phyloP scores from a whole-genome alignment of 2,888 invertebrate species.

The Lithophane socia region DNA sequence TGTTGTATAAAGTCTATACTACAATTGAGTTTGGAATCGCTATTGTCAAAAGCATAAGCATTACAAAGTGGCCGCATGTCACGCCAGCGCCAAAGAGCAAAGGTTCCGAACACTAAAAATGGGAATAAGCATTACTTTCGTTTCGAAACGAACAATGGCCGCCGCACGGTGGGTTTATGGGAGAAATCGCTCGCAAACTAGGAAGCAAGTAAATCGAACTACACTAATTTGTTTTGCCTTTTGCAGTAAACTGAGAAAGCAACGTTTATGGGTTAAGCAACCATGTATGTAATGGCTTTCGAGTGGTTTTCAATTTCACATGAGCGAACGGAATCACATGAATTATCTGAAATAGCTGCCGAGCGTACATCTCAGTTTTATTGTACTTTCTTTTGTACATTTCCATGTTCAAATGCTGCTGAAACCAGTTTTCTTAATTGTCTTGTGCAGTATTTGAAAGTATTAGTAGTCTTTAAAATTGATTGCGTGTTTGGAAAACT shows the following conservation, averaged over 20 bases:
- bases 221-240: constrained; percentile 87
- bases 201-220: constrained; percentile 81
- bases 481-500: constrained; percentile 32
- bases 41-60: constrained; percentile 71
- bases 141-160: constrained; percentile 74
- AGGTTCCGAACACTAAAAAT: constrained; percentile 83
- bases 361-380: constrained; percentile 52
- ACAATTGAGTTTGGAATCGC: constrained; percentile 41
- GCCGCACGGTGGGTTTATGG: constrained; percentile 75
- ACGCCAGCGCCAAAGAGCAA: constrained; percentile 81
- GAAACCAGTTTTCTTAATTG: constrained; percentile 55
- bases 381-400: constrained; percentile 61
- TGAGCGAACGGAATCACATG: constrained; percentile 63
- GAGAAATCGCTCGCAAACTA: constrained; percentile 80
- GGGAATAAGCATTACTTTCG: constrained; percentile 83
- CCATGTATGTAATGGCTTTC: constrained; percentile 73
- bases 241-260: constrained; percentile 81
- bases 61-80: constrained; percentile 76
- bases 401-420: constrained; percentile 36
- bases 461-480: constrained; percentile 36
- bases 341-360: constrained; percentile 60
- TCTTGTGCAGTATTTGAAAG: constrained; percentile 32
- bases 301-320: constrained; percentile 72
- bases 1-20: constrained; percentile 39
- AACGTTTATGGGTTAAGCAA: constrained; percentile 75